Evolutionary conservation across 2,797 vertebrate species (phyloP), one percentile per base, ranked within the genome.

Genomic region (Eulemur albifrons): DNA sequence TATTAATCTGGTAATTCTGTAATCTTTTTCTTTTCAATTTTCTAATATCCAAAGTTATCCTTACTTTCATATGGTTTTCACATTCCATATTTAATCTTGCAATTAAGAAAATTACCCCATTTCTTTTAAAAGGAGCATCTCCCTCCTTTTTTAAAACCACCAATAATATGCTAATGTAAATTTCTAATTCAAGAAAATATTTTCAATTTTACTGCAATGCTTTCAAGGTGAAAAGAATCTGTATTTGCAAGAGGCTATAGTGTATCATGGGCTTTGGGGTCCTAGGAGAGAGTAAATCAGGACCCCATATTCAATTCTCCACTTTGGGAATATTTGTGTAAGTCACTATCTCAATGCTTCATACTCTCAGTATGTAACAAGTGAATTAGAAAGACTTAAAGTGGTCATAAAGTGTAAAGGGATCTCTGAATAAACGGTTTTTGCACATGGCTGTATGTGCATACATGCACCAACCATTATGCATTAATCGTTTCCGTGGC

Each of bases 211-310:
- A 88, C 4, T 50, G 7, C 23, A 93, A 85, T 86, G 48, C 81
- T 89, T 97, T 89, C 32, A 35, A 91, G 48, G 61, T 87, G 72
- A 85, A 84, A 67, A 94, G 15, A 86, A 86, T 91, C 79, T 82
- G 23, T 69, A 48, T 80, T 80, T 94, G 23, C 5, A 59, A 90
- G 43, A 91, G 45, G 30, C 30, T 48, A 0, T 65, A n/a, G 63
- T 32, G 7, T 57, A 23, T 81, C 0, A 0, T 30, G 57, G 54
- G 21, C 59, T 72, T 45, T 91, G 27, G 10, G n/a, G 67, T 67
- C 38, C 5, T 5, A 84, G 15, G 7, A 67, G 7, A 89, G 12
- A 59, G 43, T 35, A 59, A 84, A 7, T 92, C 38, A 75, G 32
- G 27, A 35, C 30, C 6, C 72, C 63, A 50, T n/a, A 76, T 43